These are phyloP conservation scores for Mola mola DNA, from an alignment of 2,113 vertebrate species.

Conservation along the genomic window DNA sequence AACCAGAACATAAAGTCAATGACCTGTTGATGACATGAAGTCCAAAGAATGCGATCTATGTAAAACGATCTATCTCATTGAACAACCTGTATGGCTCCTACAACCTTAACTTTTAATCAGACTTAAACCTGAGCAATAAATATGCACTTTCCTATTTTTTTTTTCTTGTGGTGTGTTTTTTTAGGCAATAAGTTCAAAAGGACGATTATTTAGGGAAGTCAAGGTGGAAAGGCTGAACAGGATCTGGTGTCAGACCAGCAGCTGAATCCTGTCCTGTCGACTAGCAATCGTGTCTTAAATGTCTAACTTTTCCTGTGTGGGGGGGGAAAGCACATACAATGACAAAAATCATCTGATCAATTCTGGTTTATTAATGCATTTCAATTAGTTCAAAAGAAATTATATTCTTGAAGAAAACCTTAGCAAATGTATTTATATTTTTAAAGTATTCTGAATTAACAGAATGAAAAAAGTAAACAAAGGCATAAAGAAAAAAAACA, in stretches of 20 bases:
- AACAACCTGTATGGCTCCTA: background rate
- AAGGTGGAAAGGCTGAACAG: background rate
- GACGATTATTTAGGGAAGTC: too few relatives aligned
- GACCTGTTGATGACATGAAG: background rate
- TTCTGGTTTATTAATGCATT: slow-evolving; percentile 95
- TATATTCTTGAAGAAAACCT: slow-evolving; percentile 88
- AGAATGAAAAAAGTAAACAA: slow-evolving; percentile 65
- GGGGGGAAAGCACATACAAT: background rate
- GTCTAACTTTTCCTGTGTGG: too few relatives aligned
- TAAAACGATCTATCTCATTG: slow-evolving; percentile 2
- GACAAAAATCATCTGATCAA: slow-evolving; percentile 78
- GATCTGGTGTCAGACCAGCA: background rate
- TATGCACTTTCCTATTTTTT: background rate
- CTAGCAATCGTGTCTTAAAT: too few relatives aligned
- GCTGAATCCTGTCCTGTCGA: background rate
- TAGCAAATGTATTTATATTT: slow-evolving; percentile 91
- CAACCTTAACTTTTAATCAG: background rate
- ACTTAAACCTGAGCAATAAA: slow-evolving; percentile 29
- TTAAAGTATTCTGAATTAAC: slow-evolving; percentile 82
- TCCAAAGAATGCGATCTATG: background rate
- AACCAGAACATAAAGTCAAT: slow-evolving; percentile 21
- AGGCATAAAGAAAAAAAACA: slow-evolving; percentile 50
- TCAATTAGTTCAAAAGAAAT: slow-evolving; percentile 93
- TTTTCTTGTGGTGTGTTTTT: too few relatives aligned
- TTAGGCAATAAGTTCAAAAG: too few relatives aligned